Base-by-base conservation (phyloP, 2,797 vertebrate genomes). In the Manis pentadactyla region DNA sequence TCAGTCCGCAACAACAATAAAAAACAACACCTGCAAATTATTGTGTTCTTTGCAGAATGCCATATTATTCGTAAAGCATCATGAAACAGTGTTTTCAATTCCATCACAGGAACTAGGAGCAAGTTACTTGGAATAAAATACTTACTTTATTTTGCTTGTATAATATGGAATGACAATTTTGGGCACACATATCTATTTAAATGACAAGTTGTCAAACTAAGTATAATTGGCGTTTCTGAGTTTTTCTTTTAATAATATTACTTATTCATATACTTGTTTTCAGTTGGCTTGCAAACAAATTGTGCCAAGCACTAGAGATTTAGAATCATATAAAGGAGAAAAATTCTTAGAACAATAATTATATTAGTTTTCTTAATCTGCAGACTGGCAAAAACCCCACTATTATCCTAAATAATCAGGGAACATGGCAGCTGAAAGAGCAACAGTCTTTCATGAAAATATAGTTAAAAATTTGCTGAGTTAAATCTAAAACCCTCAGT, bases 341-440 rank as follows among this genome's bases (percentile, higher is more conserved):
- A 77, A 59, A 55, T 37, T 63, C 37, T 87, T 87, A 81, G 17
- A 69, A 63, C 11, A 31, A 73, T 27, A 59, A 77, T 57, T 69
- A 59, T 57, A 59, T 88, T n/a, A 59, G 31, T 78, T 94, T 90
- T 34, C 9, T 69, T 89, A 59, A 91, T 59, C 37, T 91, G n/a
- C 5, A 57, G 29, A 78, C 15, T 82, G 2, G 19, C 19, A 87
- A 90, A 93, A 73, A 2, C 29, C 29, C 31, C 7, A 75, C 64
- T 12, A 29, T 57, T 90, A 51, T 78, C 87, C 10, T 68, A 23
- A 49, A 63, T 90, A 71, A 53, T 87, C 29, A 75, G 51, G 34
- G 34, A 89, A 63, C 57, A 25, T 12, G 4, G 57, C 3, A 85
- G 19, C 46, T 75, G 42, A 66, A 17, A 29, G 23, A 75, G 25